Evolutionary conservation across 2,888 invertebrate species (phyloP), one percentile per base, ranked within the genome.

Genomic region (Hoplodrina blanda): DNA sequence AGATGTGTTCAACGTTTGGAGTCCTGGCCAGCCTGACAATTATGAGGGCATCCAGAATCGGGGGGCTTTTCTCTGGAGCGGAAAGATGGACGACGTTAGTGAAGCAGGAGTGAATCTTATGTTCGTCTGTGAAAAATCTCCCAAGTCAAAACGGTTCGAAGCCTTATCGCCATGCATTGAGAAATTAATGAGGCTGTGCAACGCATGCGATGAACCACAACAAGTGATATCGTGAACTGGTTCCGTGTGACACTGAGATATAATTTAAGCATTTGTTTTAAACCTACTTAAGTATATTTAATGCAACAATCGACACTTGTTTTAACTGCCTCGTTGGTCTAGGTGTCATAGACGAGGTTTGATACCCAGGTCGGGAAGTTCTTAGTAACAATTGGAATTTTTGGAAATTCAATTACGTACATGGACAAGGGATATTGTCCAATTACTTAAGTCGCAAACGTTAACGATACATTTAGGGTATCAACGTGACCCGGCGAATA

Each of bases 51-150:
- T 20, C 4, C 77, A 73, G 44, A 50, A 70, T 13, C n/a, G 49
- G 19, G 73, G 44, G 15, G 11, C 41, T 54, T 7, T n/a, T 30
- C 0, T 55, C 4, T 20, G 30, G 44, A 55, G 8, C 25, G 70
- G 70, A 15, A 20, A 41, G 1, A 37, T 73, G n/a, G 73, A 73
- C 10, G 73, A 76, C 8, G 19, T 50, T 19, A 19, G 19, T 49
- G 0, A 1, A 11, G 37, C 1, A 19, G 49, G 30, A 20, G 19
- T 0, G n/a, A 62, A 60, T 7, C 19, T 33, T 17, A 30, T n/a
- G 55, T 73, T 70, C 7, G 73, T 56, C 11, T 73, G 73, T 52
- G 73, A 73, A 25, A 73, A 77, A 41, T 56, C 55, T 30, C 77
- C 73, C 0, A 20, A 54, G 49, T 20, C 19, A 8, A 49, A 11